These are phyloP conservation scores for Arnoldichthys spilopterus DNA, from an alignment of 2,797 vertebrate species.

Conservation along the genomic window DNA sequence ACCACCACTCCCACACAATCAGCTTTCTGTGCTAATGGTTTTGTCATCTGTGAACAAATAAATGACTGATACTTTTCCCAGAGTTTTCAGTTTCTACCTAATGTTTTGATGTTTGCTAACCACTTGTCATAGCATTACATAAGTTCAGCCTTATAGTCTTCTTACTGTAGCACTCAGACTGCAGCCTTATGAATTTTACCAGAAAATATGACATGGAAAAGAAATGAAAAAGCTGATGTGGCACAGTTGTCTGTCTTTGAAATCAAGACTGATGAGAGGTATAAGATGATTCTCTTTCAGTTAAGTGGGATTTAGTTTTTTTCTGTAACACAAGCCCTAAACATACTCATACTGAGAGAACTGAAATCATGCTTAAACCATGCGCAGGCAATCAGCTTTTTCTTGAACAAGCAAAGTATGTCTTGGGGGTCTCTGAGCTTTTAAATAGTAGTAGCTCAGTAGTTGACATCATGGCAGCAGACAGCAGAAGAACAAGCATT, in stretches of 20 bases:
- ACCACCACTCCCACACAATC: slow-evolving; percentile 27
- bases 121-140: not conserved
- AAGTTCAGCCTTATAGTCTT: not conserved
- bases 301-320: not conserved
- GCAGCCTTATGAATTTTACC: not conserved
- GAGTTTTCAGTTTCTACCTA: not conserved
- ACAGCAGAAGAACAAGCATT: slow-evolving; percentile 17
- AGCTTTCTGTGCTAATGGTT: slow-evolving; percentile 15
- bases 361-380: slow-evolving; percentile 11
- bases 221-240: not conserved
- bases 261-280: not conserved
- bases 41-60: slow-evolving; percentile 17
- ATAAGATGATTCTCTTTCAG: not conserved
- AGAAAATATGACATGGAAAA: not conserved
- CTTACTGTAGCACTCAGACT: not conserved
- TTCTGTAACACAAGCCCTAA: not conserved
- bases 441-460: slow-evolving; percentile 30
- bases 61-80: not conserved
- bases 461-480: slow-evolving; percentile 45
- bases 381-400: not conserved
- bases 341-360: slow-evolving; percentile 8
- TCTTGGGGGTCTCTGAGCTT: slow-evolving; percentile 23
- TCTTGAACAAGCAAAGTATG: slow-evolving; percentile 12
- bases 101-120: not conserved
- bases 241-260: not conserved